phyloP scores from a whole-genome alignment of 1,140 invertebrate genomes.

The Tachypleus tridentatus region DNA sequence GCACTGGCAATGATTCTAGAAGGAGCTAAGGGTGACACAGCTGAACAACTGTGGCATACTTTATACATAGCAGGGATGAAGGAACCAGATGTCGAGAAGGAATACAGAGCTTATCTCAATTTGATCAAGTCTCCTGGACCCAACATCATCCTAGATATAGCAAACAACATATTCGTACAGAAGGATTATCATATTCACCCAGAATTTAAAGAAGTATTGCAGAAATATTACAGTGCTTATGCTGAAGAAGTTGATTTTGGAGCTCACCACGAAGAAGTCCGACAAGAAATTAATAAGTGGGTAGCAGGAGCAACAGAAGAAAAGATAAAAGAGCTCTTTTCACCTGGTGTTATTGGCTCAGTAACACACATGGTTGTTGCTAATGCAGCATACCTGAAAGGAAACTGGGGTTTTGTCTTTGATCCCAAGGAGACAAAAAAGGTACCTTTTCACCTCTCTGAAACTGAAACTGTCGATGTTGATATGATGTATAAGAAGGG shows the following conservation, averaged over 20 bases:
- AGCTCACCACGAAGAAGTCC: background rate
- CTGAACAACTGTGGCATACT: background rate
- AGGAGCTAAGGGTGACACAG: constrained; percentile 18
- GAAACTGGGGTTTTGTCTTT: background rate
- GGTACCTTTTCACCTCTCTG: background rate
- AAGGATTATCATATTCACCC: too few relatives aligned
- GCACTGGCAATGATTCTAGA: constrained; percentile 24
- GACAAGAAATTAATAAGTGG: background rate
- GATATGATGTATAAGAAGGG: background rate
- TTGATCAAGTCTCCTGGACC: too few relatives aligned
- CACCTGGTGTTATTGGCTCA: background rate
- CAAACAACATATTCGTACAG: too few relatives aligned
- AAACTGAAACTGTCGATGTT: background rate
- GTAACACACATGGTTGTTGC: background rate
- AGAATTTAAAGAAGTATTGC: too few relatives aligned
- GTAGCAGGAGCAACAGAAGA: background rate
- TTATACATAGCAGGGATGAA: background rate
- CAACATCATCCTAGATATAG: too few relatives aligned
- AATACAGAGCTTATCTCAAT: too few relatives aligned
- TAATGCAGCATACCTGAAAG: background rate
- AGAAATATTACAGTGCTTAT: background rate
- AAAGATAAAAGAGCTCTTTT: background rate
- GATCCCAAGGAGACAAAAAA: background rate
- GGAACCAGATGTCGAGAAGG: too few relatives aligned
- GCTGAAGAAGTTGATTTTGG: background rate